These are phyloP conservation scores for Ectemnius lituratus DNA, from an alignment of 2,888 invertebrate species.

Conservation along the genomic window DNA sequence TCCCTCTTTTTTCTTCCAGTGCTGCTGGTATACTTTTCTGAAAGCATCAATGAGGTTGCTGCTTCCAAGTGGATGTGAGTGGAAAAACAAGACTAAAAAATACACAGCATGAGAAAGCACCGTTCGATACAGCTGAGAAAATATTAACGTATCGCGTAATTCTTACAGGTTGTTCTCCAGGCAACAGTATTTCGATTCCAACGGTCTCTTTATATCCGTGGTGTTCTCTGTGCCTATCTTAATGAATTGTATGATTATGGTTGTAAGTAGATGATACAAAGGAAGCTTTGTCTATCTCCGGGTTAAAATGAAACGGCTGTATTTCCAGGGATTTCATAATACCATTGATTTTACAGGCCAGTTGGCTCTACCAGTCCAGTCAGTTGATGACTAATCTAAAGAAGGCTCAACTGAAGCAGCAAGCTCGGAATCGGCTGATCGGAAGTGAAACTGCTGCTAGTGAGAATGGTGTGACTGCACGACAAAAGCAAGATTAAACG, in stretches of 20 bases:
- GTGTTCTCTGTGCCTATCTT: slow-evolving; percentile 96
- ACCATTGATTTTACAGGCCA: slow-evolving; percentile 81
- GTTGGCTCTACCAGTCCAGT: slow-evolving; percentile 94
- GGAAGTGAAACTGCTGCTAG: slow-evolving; percentile 56
- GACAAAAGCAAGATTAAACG: slow-evolving; percentile 52
- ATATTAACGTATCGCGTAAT: slow-evolving; percentile 8
- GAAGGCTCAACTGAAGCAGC: slow-evolving; percentile 87
- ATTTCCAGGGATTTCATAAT: no score
- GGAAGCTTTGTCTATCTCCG: no score
- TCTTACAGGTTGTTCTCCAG: slow-evolving; percentile 86
- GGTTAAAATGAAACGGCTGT: no score
- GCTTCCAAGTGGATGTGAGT: slow-evolving; percentile 89
- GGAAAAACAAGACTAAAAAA: slow-evolving; percentile 1
- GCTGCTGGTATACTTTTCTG: slow-evolving; percentile 92
- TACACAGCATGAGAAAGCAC: slow-evolving; percentile 13
- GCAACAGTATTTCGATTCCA: slow-evolving; percentile 96
- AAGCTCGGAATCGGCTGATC: slow-evolving; percentile 78
- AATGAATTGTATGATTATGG: slow-evolving; percentile 94
- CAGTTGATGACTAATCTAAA: slow-evolving; percentile 92
- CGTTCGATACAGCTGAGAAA: slow-evolving; percentile 17
- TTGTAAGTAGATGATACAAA: slow-evolving; percentile 84
- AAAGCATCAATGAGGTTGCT: slow-evolving; percentile 93
- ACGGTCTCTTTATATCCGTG: slow-evolving; percentile 95
- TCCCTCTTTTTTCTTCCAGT: slow-evolving; percentile 79
- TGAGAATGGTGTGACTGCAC: slow-evolving; percentile 35